These are phyloP conservation scores for Corynorhinus townsendii DNA, from an alignment of 2,113 vertebrate genomes.

Conservation along the genomic window DNA sequence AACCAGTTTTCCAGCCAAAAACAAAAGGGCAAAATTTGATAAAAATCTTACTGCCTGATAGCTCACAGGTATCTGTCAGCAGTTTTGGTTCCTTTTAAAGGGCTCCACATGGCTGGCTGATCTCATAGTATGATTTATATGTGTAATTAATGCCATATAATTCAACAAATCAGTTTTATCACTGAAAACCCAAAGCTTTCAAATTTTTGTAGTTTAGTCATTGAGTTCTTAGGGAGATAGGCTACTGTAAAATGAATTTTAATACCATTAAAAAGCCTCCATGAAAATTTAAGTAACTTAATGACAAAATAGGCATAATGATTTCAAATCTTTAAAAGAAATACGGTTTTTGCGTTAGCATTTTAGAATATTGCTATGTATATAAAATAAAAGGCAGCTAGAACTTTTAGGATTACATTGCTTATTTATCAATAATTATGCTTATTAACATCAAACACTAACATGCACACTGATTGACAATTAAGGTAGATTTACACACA, in stretches of 20 bases:
- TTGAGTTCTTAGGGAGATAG: background rate
- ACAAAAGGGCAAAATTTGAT: conserved; percentile 69
- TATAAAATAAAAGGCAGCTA: background rate
- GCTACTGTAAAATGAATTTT: conserved; percentile 16
- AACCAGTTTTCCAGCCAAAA: conserved; percentile 47
- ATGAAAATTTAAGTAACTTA: conserved; percentile 24
- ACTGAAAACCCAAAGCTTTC: conserved; percentile 49
- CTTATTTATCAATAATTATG: conserved; percentile 30
- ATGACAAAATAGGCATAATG: conserved; percentile 26
- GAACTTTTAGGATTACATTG: background rate
- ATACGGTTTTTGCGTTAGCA: background rate
- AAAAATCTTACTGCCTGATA: conserved; percentile 55
- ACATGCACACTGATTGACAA: background rate
- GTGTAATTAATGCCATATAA: conserved; percentile 59
- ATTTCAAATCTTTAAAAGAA: background rate
- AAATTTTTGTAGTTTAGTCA: conserved; percentile 34
- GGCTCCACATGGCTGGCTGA: conserved; percentile 51
- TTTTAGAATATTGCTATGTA: background rate
- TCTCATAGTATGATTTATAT: conserved; percentile 63
- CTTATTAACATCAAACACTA: conserved; percentile 10
- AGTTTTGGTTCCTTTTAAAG: conserved; percentile 65
- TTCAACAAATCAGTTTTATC: conserved; percentile 70
- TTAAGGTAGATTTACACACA: background rate
- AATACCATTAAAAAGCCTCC: conserved; percentile 11
- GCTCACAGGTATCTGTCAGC: conserved; percentile 62